Evolutionary conservation across 2,113 vertebrate species (phyloP).

Genomic region (Xenopus laevis): DNA sequence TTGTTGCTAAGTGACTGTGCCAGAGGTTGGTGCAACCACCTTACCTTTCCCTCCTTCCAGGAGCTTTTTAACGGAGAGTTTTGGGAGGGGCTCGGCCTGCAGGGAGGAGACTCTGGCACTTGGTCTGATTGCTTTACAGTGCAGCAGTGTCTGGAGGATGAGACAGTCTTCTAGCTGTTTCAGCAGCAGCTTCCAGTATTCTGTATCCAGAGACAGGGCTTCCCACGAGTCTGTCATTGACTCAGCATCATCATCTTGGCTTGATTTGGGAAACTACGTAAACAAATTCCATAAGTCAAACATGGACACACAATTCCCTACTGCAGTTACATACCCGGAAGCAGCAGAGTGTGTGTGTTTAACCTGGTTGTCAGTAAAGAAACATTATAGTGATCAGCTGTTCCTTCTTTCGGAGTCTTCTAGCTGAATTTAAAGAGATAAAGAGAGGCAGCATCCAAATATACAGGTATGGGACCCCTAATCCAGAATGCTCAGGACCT

Average conservation of each 20-base stretch:
- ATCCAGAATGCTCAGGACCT: too few relatives aligned
- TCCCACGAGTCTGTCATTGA: constrained; percentile 80
- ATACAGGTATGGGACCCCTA: too few relatives aligned
- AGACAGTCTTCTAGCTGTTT: constrained; percentile 89
- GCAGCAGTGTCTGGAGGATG: constrained; percentile 85
- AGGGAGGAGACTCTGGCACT: constrained; percentile 58
- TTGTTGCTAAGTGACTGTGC: too few relatives aligned
- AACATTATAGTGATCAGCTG: too few relatives aligned
- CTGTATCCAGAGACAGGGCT: constrained; percentile 87
- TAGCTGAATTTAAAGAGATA: too few relatives aligned
- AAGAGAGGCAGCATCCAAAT: too few relatives aligned
- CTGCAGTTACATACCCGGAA: too few relatives aligned
- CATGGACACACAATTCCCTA: too few relatives aligned
- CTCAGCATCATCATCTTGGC: constrained; percentile 65
- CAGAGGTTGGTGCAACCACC: not conserved
- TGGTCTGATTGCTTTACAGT: constrained; percentile 56
- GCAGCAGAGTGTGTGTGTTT: too few relatives aligned
- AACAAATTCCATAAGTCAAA: not conserved
- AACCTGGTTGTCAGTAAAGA: too few relatives aligned
- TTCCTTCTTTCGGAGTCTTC: too few relatives aligned
- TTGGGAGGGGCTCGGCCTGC: constrained; percentile 65
- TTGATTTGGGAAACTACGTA: constrained; percentile 64
- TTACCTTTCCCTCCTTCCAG: constrained; percentile 89
- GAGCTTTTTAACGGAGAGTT: constrained; percentile 82
- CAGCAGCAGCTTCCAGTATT: constrained; percentile 90